phyloP scores from a whole-genome alignment of 1,140 invertebrate genomes.

The Drosophila mauritiana region DNA sequence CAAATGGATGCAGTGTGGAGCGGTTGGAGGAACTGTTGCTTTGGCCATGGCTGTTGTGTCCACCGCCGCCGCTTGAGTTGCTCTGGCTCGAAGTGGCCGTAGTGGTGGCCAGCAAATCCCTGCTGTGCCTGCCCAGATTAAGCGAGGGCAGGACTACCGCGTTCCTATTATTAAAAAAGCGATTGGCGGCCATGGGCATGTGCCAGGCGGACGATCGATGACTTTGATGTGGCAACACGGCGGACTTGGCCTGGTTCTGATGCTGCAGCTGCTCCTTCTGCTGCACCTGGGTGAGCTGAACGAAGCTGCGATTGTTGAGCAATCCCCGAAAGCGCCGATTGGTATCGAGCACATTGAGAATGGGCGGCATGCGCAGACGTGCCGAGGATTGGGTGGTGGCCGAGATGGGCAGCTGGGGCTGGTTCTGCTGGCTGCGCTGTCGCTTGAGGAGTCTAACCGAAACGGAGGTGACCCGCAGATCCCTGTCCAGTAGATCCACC shows the following conservation, averaged over 20 bases:
- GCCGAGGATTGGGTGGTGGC: constrained; percentile 54
- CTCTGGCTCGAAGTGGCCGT: constrained; percentile 55
- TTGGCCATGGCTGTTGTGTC: constrained; percentile 48
- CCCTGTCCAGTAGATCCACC: constrained; percentile 60
- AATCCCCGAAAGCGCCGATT: constrained; percentile 69
- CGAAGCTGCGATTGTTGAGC: constrained; percentile 75
- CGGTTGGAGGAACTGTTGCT: constrained; percentile 56
- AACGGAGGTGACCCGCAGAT: constrained; percentile 65
- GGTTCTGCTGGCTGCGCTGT: constrained; percentile 43
- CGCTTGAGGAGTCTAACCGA: constrained; percentile 64
- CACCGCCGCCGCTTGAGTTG: constrained; percentile 58
- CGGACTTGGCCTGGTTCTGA: constrained; percentile 67
- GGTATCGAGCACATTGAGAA: constrained; percentile 75
- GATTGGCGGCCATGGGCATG: constrained; percentile 67
- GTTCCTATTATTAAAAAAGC: constrained; percentile 75
- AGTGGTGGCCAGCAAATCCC: constrained; percentile 47
- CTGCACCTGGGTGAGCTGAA: constrained; percentile 78
- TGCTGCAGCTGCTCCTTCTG: constrained; percentile 53
- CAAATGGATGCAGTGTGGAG: constrained; percentile 46
- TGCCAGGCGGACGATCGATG: constrained; percentile 71
- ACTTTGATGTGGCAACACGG: constrained; percentile 62
- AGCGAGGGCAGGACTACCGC: constrained; percentile 72
- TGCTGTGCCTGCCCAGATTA: constrained; percentile 56
- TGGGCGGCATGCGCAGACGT: constrained; percentile 75
- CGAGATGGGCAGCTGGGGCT: constrained; percentile 31